Conservation (phyloP, 2,888 invertebrate species). For the Tetranychus truncatus region DNA sequence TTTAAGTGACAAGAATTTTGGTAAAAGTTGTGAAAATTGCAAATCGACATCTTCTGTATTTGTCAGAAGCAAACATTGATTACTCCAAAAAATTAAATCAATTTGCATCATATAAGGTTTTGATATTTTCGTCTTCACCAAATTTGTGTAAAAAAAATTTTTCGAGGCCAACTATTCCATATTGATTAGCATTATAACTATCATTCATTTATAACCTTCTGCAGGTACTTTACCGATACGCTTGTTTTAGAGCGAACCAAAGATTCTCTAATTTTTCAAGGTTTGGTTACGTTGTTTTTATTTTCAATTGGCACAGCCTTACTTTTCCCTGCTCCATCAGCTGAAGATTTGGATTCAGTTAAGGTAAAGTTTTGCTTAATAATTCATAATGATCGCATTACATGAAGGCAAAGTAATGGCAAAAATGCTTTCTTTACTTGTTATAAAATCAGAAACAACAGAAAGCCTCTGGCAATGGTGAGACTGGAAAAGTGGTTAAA, state of each 20-base stretch:
- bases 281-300: slow-evolving; percentile 15
- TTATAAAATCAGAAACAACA: not conserved
- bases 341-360: not conserved
- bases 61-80: too few species aligned
- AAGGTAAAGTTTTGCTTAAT: not conserved
- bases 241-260: slow-evolving; percentile 15
- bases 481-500: not conserved
- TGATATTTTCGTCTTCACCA: not conserved
- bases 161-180: not conserved
- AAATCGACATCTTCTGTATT: too few species aligned
- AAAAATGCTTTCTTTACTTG: not conserved
- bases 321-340: slow-evolving; percentile 16
- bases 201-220: not conserved
- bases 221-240: slow-evolving; percentile 16
- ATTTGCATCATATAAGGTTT: too few species aligned
- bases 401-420: not conserved
- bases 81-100: too few species aligned
- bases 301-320: slow-evolving; percentile 16
- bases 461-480: not conserved
- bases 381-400: not conserved
- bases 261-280: slow-evolving; percentile 18
- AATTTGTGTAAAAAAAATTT: not conserved
- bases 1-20: too few species aligned
- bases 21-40: too few species aligned
- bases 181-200: not conserved